Base-by-base conservation (phyloP, 2,888 invertebrate species). In the Furcula furcula region DNA sequence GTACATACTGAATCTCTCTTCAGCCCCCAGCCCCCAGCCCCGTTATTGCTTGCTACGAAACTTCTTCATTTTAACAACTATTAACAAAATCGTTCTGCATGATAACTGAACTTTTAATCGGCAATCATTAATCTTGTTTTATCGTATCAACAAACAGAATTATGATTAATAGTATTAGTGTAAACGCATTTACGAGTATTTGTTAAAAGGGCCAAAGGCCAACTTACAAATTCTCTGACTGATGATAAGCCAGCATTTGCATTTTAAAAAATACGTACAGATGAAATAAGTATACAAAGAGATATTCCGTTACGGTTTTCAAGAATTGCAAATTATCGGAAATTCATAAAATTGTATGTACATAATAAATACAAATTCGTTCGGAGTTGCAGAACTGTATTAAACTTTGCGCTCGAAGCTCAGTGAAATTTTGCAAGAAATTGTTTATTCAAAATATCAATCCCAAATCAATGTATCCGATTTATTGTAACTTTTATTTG, bases 111-210 rank as follows among this genome's bases (percentile, higher is more conserved):
- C 15, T 35, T 51, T 42, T 46, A 42, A 55, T 41, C 37, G 34
- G 16, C 7, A 18, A 12, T 12, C 34, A 51, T 51, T 39, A 29
- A 38, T 55, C 36, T 39, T 31, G 19, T 33, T 50, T 34, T 35
- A 55, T 32, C 31, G 34, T 36, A 36, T 36, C 19, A 37, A 40
- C 34, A 38, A 43, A 51, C 27, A 38, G 36, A 22, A 33, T 44
- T 38, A 19, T 39, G 36, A 55, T 37, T 18, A 28, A 55, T 40
- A 40, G 11, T 10, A 22, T 9, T n/a, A 14, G 22, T 29, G 9
- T 29, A 30, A 20, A 31, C 34, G 40, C 54, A 12, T 40, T 22
- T 33, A 26, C 16, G 3, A 4, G 6, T 16, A 6, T 3, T n/a
- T 16, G 16, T 31, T 4, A 33, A 31, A 39, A 29, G 18, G 10